Evolutionary conservation across 2,113 vertebrate species (phyloP).

Genomic region (Chinchilla lanigera): DNA sequence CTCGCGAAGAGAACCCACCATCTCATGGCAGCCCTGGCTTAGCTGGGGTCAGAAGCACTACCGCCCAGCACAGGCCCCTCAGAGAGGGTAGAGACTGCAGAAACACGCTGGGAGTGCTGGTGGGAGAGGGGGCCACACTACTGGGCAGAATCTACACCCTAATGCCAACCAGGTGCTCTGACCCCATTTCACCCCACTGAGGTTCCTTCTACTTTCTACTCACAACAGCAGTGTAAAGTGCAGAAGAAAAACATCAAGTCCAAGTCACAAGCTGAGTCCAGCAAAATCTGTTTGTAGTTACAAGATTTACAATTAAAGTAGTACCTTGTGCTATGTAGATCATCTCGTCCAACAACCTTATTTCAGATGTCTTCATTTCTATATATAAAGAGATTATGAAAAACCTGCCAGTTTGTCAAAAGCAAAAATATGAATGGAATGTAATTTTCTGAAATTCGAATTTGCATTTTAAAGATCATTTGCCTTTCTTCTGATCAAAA

Average conservation of each 20-base stretch:
- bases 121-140: not conserved
- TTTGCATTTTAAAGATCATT: slow-evolving; percentile 11
- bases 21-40: not conserved
- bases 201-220: not conserved
- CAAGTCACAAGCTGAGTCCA: not conserved
- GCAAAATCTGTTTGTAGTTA: not conserved
- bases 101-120: not conserved
- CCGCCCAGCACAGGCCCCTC: not conserved
- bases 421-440: not conserved
- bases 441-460: not conserved
- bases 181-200: not conserved
- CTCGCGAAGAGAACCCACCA: not conserved
- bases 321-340: not conserved
- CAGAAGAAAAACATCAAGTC: not conserved
- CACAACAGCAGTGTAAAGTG: not conserved
- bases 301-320: not conserved
- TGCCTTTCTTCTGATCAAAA: not conserved
- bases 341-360: not conserved
- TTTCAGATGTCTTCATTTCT: not conserved
- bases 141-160: rapidly evolving
- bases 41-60: not conserved
- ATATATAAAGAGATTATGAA: not conserved
- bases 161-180: not conserved
- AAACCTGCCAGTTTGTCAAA: not conserved
- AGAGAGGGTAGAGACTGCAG: not conserved